Percentiles rank a stretch among this genome's conserved stretches.
Conservation (phyloP, 2,797 vertebrate genomes). For the Myripristis jacobus region DNA sequence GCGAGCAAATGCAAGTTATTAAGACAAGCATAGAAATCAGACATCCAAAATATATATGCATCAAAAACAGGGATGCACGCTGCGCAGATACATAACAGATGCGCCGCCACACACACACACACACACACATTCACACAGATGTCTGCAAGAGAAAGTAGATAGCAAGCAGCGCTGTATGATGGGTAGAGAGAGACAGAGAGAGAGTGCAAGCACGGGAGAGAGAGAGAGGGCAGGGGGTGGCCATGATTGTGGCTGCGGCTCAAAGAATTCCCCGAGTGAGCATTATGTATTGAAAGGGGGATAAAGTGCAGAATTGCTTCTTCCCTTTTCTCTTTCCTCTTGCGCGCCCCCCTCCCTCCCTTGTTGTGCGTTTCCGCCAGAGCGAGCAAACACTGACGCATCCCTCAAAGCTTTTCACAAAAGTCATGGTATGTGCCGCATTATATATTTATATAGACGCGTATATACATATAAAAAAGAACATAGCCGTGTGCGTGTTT, state of each 20-base stretch:
- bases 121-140: slow-evolving; percentile 1
- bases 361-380: slow-evolving; percentile 64
- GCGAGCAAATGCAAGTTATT: slow-evolving; percentile 15
- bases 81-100: slow-evolving; percentile 55
- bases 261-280: slow-evolving; percentile 74
- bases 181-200: slow-evolving; percentile 52
- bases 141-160: slow-evolving; percentile 41
- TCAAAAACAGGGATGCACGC: slow-evolving; percentile 43
- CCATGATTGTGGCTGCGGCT: slow-evolving; percentile 61
- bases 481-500: slow-evolving; percentile 1
- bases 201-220: slow-evolving; percentile 18
- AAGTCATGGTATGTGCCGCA: slow-evolving; percentile 16
- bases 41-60: slow-evolving; percentile 36
- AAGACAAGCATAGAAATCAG: slow-evolving; percentile 28
- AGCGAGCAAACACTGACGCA: slow-evolving; percentile 66
- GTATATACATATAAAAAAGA: background rate
- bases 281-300: slow-evolving; percentile 74
- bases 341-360: slow-evolving; percentile 6
- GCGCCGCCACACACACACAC: slow-evolving; percentile 22
- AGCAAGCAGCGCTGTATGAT: slow-evolving; percentile 49
- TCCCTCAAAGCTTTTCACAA: slow-evolving; percentile 58
- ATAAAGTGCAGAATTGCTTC: slow-evolving; percentile 72
- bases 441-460: slow-evolving; percentile 15
- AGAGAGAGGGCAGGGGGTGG: slow-evolving; percentile 42
- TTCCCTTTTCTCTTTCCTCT: slow-evolving; percentile 24